phyloP scores from a whole-genome alignment of 2,113 vertebrate genomes.

The Thalassarche chlororhynchos region DNA sequence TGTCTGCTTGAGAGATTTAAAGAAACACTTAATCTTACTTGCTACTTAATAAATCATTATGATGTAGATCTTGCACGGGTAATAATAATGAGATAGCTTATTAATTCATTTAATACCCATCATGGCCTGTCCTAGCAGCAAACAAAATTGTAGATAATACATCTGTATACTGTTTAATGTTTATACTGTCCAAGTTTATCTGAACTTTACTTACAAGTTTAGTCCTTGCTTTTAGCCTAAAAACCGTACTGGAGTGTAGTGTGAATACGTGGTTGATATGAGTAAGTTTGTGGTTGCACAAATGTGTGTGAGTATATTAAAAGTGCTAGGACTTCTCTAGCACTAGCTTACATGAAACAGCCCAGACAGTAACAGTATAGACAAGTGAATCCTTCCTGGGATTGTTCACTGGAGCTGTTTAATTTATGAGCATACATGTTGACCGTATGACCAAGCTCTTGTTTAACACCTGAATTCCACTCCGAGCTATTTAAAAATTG shows the following conservation, averaged over 20 bases:
- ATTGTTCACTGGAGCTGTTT: neutral
- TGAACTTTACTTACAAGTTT: neutral
- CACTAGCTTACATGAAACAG: neutral
- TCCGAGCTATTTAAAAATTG: constrained; percentile 8
- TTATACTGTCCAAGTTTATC: neutral
- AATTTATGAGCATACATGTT: neutral
- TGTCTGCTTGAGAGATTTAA: neutral
- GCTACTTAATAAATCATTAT: neutral
- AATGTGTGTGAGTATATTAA: neutral
- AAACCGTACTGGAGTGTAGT: neutral
- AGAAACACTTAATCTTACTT: neutral
- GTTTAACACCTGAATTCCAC: constrained; percentile 52
- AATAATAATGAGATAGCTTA: neutral
- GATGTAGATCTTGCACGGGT: neutral
- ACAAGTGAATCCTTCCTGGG: neutral
- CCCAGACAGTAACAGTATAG: neutral
- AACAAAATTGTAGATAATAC: neutral
- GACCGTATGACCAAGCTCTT: neutral
- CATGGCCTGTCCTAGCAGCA: neutral
- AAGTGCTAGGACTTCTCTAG: neutral
- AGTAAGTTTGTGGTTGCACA: neutral
- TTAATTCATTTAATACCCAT: neutral
- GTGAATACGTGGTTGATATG: neutral
- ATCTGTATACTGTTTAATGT: neutral
- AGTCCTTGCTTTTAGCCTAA: neutral